These are phyloP conservation scores for Haliclona indistincta DNA, from an alignment of 37 sponge, comb jelly and placozoan genomes.

Conservation along the genomic window DNA sequence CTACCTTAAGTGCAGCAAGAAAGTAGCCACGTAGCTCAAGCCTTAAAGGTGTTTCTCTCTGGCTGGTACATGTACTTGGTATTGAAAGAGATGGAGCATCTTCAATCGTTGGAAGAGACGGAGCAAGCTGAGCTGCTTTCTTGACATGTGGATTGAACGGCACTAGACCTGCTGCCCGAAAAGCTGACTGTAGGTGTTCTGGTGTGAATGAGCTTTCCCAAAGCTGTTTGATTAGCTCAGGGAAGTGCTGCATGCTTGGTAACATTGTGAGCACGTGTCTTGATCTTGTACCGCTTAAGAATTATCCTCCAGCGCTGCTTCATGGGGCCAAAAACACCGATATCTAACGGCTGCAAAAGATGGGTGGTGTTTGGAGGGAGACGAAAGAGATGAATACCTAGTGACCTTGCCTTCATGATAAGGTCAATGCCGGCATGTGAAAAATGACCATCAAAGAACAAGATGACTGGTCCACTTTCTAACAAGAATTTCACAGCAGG, in stretches of 20 bases:
- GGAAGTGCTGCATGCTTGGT: background rate
- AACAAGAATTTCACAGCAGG: slow-evolving; percentile 22
- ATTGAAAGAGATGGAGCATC: background rate
- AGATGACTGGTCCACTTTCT: slow-evolving; percentile 13
- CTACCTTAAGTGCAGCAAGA: background rate
- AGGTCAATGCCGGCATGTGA: slow-evolving; percentile 20
- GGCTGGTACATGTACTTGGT: background rate
- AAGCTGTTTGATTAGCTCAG: background rate
- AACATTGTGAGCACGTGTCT: background rate
- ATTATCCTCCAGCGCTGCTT: too few relatives aligned
- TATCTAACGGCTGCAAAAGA: slow-evolving; percentile 45
- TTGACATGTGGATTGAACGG: slow-evolving; percentile 14
- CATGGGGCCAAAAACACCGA: slow-evolving; percentile 27
- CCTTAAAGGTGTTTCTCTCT: slow-evolving; percentile 9
- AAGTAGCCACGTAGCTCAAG: slow-evolving; percentile 13
- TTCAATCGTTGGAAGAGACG: background rate
- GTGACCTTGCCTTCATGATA: background rate
- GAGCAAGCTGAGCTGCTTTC: background rate
- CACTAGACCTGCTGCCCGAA: slow-evolving; percentile 1
- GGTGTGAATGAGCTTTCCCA: background rate
- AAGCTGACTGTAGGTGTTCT: too few relatives aligned
- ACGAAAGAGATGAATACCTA: slow-evolving; percentile 27
- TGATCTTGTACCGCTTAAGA: background rate
- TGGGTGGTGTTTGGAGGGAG: too few relatives aligned
- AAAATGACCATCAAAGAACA: slow-evolving; percentile 25